phyloP scores from a whole-genome alignment of 2,888 invertebrate genomes.

The Achlya flavicornis region DNA sequence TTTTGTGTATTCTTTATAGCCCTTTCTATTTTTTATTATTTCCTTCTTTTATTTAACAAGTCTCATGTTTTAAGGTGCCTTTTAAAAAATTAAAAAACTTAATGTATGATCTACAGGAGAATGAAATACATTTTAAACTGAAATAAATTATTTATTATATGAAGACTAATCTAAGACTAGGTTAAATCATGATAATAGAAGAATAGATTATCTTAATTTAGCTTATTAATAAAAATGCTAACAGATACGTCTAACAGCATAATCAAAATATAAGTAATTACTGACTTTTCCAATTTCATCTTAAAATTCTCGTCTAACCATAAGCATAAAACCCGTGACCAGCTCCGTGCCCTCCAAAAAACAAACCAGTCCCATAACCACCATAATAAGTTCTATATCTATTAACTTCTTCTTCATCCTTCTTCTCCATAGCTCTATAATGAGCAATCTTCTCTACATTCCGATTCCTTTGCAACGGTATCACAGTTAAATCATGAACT shows the following conservation, averaged over 20 bases:
- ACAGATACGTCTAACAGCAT: too few relatives aligned
- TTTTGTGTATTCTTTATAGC: too few relatives aligned
- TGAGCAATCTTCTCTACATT: slow-evolving; percentile 45
- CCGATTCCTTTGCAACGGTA: slow-evolving; percentile 60
- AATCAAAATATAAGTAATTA: too few relatives aligned
- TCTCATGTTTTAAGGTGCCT: too few relatives aligned
- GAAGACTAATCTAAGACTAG: slow-evolving; percentile 4
- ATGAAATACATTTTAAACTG: not conserved
- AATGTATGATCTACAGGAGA: too few relatives aligned
- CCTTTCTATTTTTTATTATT: too few relatives aligned
- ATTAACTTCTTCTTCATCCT: slow-evolving; percentile 52
- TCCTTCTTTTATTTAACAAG: too few relatives aligned
- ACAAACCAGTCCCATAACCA: slow-evolving; percentile 68
- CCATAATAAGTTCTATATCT: slow-evolving; percentile 66
- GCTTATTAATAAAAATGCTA: not conserved
- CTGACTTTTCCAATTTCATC: too few relatives aligned
- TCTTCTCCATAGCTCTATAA: slow-evolving; percentile 48
- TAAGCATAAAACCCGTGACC: slow-evolving; percentile 74
- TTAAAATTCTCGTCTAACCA: slow-evolving; percentile 40
- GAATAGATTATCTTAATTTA: not conserved
- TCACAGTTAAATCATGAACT: slow-evolving; percentile 67
- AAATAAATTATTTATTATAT: slow-evolving; percentile 7
- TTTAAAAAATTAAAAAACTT: too few relatives aligned
- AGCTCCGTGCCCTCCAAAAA: slow-evolving; percentile 71
- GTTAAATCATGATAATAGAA: not conserved